Percentiles rank a stretch among this genome's conserved stretches.
Conservation (phyloP, 2,113 vertebrate species). For the Trematocara marginatum region DNA sequence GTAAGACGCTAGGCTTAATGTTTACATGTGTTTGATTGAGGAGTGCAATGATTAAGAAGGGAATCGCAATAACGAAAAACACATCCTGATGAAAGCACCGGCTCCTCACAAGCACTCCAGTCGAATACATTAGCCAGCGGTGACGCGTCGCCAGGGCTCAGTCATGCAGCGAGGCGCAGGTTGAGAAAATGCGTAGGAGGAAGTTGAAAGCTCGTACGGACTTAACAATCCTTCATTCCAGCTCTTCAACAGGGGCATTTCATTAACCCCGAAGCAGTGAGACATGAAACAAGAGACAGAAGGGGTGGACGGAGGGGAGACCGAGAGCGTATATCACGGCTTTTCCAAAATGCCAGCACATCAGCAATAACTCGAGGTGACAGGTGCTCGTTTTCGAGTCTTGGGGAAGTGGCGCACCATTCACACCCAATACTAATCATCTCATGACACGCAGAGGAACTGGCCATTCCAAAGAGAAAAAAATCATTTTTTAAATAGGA, state of each 20-base stretch:
- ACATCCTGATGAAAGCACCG: background rate
- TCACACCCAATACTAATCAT: constrained; percentile 19
- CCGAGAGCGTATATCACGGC: background rate
- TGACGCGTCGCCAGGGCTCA: background rate
- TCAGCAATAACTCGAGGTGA: constrained; percentile 37
- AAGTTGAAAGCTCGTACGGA: background rate
- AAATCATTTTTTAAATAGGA: background rate
- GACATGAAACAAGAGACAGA: constrained; percentile 23
- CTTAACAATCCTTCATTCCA: constrained; percentile 30
- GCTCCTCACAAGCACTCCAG: background rate
- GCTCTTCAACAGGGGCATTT: constrained; percentile 40
- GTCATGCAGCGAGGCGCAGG: background rate
- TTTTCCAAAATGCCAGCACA: constrained; percentile 41
- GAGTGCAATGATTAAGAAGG: background rate
- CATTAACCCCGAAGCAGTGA: constrained; percentile 55
- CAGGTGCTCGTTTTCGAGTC: constrained; percentile 16
- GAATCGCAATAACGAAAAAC: background rate
- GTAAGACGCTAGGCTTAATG: background rate
- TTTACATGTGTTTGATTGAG: background rate
- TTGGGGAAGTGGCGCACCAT: background rate
- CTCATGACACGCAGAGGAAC: background rate
- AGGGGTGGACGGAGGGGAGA: constrained; percentile 3
- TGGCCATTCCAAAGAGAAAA: background rate
- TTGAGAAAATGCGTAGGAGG: constrained; percentile 1
- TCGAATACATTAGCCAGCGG: background rate